phyloP scores from a whole-genome alignment of 2,113 vertebrate species.

The Megalops atlanticus region DNA sequence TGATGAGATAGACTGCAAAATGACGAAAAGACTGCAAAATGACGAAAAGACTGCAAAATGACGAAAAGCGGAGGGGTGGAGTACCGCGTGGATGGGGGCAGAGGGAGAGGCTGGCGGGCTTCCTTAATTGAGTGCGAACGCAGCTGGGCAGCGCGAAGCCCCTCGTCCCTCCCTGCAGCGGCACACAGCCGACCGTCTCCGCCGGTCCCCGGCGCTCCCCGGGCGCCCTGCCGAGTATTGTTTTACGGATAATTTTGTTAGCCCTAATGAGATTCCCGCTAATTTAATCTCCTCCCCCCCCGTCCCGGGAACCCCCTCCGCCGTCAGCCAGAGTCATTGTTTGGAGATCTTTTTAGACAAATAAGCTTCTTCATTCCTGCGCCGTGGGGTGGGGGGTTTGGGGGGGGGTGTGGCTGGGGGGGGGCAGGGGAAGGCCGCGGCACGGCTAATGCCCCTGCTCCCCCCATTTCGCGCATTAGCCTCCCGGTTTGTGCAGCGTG shows the following conservation, averaged over 20 bases:
- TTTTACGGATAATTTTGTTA: constrained; percentile 98
- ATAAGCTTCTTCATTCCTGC: constrained; percentile 79
- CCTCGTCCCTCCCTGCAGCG: constrained; percentile 52
- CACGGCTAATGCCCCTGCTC: constrained; percentile 27
- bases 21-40: too few species aligned
- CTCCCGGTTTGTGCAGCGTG: constrained; percentile 39
- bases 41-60: too few species aligned
- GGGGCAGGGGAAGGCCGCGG: constrained; percentile 40
- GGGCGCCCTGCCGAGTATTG: constrained; percentile 89
- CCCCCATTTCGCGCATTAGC: constrained; percentile 52
- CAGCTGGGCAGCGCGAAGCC: constrained; percentile 57
- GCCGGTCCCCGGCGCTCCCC: constrained; percentile 71
- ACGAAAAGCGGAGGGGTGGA: constrained; percentile 36
- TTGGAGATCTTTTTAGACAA: constrained; percentile 74
- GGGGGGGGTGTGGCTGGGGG: too few species aligned
- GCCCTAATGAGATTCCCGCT: constrained; percentile 97
- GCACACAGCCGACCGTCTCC: constrained; percentile 67
- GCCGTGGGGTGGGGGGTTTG: constrained; percentile 46
- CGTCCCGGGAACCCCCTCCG: constrained; percentile 71
- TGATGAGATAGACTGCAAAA: too few species aligned
- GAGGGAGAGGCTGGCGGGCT: background rate
- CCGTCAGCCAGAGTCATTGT: constrained; percentile 78
- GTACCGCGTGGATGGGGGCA: too few species aligned
- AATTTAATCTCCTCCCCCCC: constrained; percentile 96
- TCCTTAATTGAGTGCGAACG: constrained; percentile 53